A percentile compares a stretch with the other conserved stretches of the same genome.
These are phyloP conservation scores for Anolis apletophallus DNA, from an alignment of 2,797 vertebrate species.

Conservation along the genomic window DNA sequence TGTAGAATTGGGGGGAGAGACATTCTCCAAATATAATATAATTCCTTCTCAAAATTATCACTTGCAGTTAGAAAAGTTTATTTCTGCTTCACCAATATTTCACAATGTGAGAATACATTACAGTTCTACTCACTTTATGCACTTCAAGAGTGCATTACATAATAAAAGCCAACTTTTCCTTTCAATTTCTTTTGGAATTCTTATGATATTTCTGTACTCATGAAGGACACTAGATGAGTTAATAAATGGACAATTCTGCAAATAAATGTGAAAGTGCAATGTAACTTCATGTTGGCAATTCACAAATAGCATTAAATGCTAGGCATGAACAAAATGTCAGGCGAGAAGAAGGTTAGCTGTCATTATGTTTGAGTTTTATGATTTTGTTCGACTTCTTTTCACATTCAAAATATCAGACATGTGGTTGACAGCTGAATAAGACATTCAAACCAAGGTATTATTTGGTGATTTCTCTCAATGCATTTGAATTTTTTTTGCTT, in stretches of 20 bases:
- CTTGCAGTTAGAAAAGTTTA: not conserved
- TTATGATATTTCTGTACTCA: not conserved
- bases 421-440: slow-evolving; percentile 10
- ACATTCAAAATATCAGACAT: not conserved
- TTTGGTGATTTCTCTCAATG: not conserved
- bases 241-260: slow-evolving; percentile 4
- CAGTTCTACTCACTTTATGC: not conserved
- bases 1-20: not conserved
- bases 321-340: not conserved
- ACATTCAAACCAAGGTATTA: slow-evolving; percentile 30
- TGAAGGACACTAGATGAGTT: not conserved
- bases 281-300: not conserved
- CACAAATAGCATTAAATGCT: slow-evolving; percentile 11
- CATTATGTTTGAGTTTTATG: not conserved
- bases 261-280: slow-evolving; percentile 14
- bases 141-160: not conserved
- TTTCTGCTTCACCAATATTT: not conserved
- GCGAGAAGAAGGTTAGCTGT: not conserved
- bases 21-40: not conserved
- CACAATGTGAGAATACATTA: not conserved
- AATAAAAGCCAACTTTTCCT: not conserved
- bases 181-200: not conserved
- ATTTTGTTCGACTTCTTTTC: slow-evolving; percentile 8
- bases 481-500: not conserved
- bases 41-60: not conserved